Evolutionary conservation across 2,113 vertebrate species (phyloP), one percentile per base, ranked within the genome.

Genomic region (Pterocles orientalis): DNA sequence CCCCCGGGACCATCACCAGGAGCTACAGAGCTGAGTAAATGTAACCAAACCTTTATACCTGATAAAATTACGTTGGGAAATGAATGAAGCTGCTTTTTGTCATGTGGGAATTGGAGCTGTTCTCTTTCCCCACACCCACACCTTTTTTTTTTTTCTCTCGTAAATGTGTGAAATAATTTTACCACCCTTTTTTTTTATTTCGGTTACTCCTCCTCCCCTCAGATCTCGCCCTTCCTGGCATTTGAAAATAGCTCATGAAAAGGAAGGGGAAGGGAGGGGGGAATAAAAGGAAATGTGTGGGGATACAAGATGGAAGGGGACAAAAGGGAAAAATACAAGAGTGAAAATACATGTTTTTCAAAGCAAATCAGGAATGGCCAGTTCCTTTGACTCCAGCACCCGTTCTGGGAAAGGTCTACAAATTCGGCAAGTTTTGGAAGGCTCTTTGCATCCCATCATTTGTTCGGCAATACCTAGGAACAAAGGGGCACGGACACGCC

Each of bases 201-300:
- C 28, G 19, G 90, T 65, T 96, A 86, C 79, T 96, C 94, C 92
- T 93, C 93, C 92, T 96, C 80, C 88, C 88, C 71, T 88, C 68
- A 51, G 82, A 88, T 96, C 95, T 95, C 45, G 5, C 91, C 92
- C 88, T 88, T 95, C 95, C 94, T 94, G 80, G 88, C 82, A 82
- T 90, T 96, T 93, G 79, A 96, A 94, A 96, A 96, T 96, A 96
- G 90, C 82, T 92, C 64, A 70, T 16, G 51, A 70, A 95, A 94
- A 86, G 75, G 81, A 91, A 94, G 90, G 89, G 82, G 81, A 89
- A 88, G 57, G 33, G 9, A 23, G 34, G 19, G 33, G 10, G 29
- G 77, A 89, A 91, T 69, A 65, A 85, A 85, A 93, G 88, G 85
- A 96, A 94, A 77, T 17, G 66, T 91, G 87, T 90, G 68, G 79